Evolutionary conservation across 2,888 invertebrate species (phyloP), one percentile per base, ranked within the genome.

Genomic region (Chromoteleia sp.): DNA sequence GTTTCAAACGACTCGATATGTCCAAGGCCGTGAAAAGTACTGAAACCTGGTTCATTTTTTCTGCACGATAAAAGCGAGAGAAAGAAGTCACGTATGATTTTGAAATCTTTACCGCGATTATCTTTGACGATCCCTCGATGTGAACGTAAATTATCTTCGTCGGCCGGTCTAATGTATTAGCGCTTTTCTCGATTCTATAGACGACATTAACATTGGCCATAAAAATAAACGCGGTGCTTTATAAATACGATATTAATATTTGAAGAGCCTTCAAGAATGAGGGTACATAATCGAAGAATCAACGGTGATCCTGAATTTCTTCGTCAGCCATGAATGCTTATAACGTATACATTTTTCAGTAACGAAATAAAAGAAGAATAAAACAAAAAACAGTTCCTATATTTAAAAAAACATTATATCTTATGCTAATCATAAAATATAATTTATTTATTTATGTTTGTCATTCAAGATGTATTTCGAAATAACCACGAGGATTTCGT

Each of bases 241-340:
- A 17, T 67, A 67, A 52, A 52, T 52, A 29, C 41, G 52, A 41
- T 41, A 67, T 67, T 67, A 67, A 52, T 52, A 67, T 41, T 52
- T 52, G 41, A 50, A 41, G 63, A 45, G 52, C 17, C 14, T 8
- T 5, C 12, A 52, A 10, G 10, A 52, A 33, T 10, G 36, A 48
- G 67, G 52, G 41, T 41, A 67, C 41, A 52, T 67, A 67, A 67
- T 52, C 50, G 41, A 52, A 17, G 7, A 48, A 63, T 63, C 48
- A 33, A 45, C 30, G 25, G 29, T 52, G 41, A 67, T 50, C 41
- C 17, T 14, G 52, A 21, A 36, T 25, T 41, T 67, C 52, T 52
- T 63, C 10, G 39, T 39, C 12, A 29, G 43, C 25, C 29, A 59
- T 15, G 29, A 59, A 25, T 54, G 33, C 54, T 30, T 39, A 17